Base-by-base conservation (phyloP, 92 coral and sea anemone species). In the Porites evermanni region DNA sequence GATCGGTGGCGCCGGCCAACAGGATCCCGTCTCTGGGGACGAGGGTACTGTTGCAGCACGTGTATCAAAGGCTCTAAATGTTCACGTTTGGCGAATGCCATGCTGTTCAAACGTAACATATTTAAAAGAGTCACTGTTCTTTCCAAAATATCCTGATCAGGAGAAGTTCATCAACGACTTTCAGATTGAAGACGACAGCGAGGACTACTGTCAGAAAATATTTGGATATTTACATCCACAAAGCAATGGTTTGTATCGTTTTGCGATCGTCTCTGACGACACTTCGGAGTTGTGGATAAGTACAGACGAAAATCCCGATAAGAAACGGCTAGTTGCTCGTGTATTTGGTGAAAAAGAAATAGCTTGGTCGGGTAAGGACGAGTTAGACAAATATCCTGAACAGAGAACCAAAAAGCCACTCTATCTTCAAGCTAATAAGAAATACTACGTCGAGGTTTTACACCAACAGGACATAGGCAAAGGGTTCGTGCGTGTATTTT, bases 381-480 rank as follows among this genome's bases (percentile, higher is more conserved):
- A 75, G 20, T 76, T 65, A 20, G 5, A 82, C 56, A 88, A 82
- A 23, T 74, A 74, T 53, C 67, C 85, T n/a, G 77, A 77, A 12
- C 70, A 74, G 54, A 82, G 29, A 2, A 26, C 63, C 5, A 18
- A 38, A 53, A 9, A 82, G 20, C 19, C 83, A 59, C 11, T 66
- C 14, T 58, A 82, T 14, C 53, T 2, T 8, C 44, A 79, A 6
- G 82, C 61, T 56, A 14, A n/a, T 44, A 75, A 18, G 16, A 76
- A 83, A 51, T 88, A 83, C 70, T 88, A 82, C 68, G 4, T 88
- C n/a, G 91, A 88, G 77, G 74, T 88, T 12, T 50, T 88, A 53
- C 91, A 82, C 72, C 82, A 88, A 53, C 79, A 88, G 69, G 88
- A 81, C 8, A 73, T 7, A 18, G 73, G 72, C 18, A 69, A 66